Evolutionary conservation across 2,113 vertebrate genomes (phyloP).

Genomic region (Acrocephalus kingi): DNA sequence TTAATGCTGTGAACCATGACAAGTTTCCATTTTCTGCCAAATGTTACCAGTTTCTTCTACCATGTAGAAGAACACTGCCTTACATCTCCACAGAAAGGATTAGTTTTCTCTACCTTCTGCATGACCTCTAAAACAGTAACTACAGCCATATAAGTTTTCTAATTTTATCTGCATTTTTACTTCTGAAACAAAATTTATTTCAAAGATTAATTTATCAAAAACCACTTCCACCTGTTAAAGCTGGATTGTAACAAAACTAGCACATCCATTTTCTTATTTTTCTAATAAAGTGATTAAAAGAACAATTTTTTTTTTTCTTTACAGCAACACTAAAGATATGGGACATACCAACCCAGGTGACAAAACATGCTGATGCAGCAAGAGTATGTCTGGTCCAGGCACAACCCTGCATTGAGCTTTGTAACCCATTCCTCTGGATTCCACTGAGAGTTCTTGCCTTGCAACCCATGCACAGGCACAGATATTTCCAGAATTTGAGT

Average conservation of each 20-base stretch:
- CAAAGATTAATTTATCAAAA: background rate
- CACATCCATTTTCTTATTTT: background rate
- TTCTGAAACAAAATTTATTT: background rate
- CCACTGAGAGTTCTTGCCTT: background rate
- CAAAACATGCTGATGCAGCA: background rate
- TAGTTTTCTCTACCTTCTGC: background rate
- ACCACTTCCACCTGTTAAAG: background rate
- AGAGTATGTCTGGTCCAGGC: background rate
- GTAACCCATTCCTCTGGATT: background rate
- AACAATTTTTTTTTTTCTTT: background rate
- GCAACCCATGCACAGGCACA: background rate
- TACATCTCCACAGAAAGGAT: background rate
- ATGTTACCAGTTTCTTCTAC: background rate
- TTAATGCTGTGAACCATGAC: background rate
- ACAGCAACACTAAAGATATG: background rate
- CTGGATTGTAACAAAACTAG: background rate
- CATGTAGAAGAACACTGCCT: background rate
- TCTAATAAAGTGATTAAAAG: background rate
- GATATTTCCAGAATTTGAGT: background rate
- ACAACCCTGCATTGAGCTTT: background rate
- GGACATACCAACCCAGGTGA: background rate
- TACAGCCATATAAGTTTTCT: background rate
- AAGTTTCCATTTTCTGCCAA: background rate
- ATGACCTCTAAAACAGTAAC: background rate
- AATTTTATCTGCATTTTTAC: background rate